Percentiles rank a stretch among this genome's conserved stretches.
These are phyloP conservation scores for Sceloporus undulatus DNA, from an alignment of 2,113 vertebrate genomes.

Conservation along the genomic window DNA sequence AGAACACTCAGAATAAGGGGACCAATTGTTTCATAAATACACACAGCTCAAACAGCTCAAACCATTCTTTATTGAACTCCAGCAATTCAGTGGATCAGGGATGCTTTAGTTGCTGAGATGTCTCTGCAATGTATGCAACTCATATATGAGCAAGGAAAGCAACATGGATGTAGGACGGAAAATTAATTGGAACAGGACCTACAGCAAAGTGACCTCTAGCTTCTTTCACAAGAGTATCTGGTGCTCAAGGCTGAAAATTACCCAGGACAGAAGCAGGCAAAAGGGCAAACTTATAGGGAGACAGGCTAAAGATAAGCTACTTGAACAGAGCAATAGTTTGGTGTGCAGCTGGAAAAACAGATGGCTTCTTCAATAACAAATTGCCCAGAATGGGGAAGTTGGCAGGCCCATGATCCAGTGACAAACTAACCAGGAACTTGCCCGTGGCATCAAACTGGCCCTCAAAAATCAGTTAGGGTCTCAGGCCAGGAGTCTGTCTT, in stretches of 20 bases:
- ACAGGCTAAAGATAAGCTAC: not conserved
- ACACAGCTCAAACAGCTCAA: constrained; percentile 38
- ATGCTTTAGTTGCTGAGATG: not conserved
- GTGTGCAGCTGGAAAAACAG: not conserved
- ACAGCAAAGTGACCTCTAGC: not conserved
- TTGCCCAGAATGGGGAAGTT: not conserved
- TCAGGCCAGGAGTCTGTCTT: not conserved
- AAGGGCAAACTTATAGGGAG: not conserved
- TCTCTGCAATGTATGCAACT: not conserved
- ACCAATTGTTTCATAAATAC: constrained; percentile 35
- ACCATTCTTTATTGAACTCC: constrained; percentile 29
- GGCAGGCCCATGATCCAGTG: not conserved
- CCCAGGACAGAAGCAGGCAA: not conserved
- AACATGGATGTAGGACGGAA: not conserved
- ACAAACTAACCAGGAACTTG: not conserved
- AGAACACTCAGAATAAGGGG: not conserved
- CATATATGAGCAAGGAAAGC: not conserved
- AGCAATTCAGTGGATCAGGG: not conserved
- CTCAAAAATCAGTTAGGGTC: not conserved
- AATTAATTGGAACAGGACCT: not conserved
- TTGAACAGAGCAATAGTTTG: too few species aligned
- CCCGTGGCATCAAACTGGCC: not conserved
- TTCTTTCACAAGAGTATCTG: too few species aligned
- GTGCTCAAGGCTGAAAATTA: not conserved
- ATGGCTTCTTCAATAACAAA: not conserved